These are phyloP conservation scores for Coreius guichenoti DNA, from an alignment of 2,797 vertebrate species.

Conservation along the genomic window DNA sequence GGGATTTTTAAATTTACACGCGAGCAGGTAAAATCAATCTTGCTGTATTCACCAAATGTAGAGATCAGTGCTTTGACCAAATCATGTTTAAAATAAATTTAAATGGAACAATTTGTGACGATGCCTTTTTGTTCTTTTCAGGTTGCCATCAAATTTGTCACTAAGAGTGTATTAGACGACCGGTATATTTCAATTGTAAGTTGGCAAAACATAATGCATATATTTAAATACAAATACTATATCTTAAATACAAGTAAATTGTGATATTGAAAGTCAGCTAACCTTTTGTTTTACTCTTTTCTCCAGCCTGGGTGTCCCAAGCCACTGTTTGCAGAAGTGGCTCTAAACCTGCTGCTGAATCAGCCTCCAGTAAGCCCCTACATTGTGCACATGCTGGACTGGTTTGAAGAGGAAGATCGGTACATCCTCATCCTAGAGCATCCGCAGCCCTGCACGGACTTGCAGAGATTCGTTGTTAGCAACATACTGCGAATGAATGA, in stretches of 20 bases:
- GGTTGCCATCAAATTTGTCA: slow-evolving; percentile 23
- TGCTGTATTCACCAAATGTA: neutral
- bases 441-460: neutral
- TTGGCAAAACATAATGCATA: neutral
- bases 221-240: neutral
- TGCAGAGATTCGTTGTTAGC: neutral
- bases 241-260: neutral
- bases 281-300: neutral
- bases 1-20: neutral
- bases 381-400: slow-evolving; percentile 6
- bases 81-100: no score
- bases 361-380: slow-evolving; percentile 4
- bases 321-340: neutral
- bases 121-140: neutral
- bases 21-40: neutral
- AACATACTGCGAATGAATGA: neutral
- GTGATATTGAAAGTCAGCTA: neutral
- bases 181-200: slow-evolving; percentile 11
- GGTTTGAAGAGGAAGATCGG: neutral
- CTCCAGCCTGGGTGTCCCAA: slow-evolving; percentile 13
- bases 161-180: neutral
- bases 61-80: neutral
- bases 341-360: neutral
- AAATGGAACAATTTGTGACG: neutral
- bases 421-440: neutral